Evolutionary conservation across 2,797 vertebrate species (phyloP), one percentile per base, ranked within the genome.

Genomic region (Picus viridis): DNA sequence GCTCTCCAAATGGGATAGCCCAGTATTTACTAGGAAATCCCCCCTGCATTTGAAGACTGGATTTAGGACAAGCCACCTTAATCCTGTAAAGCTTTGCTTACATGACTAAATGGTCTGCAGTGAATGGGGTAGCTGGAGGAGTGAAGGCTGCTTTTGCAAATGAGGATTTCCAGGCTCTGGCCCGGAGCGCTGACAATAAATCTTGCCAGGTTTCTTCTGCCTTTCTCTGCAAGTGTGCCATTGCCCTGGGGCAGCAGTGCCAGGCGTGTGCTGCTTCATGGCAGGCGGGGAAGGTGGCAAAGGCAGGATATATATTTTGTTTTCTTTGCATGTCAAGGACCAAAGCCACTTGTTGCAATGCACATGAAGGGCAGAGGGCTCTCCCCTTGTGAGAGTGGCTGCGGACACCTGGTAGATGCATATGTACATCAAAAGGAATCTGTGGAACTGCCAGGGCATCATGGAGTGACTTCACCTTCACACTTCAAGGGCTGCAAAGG

Each of bases 41-140:
- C 58, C 39, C 4, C 43, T 70, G 58, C 30, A 7, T 85, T 91
- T 92, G 91, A 95, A 77, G 91, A 71, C 43, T 85, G 86, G 72
- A 90, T 92, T 94, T 95, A 93, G 90, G 62, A 86, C 77, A 86
- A 95, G 81, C 75, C 72, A 67, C 65, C 43, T 34, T 93, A 93
- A 95, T 92, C 86, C 84, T 62, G 47, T 65, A 80, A 90, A 92
- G 88, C 83, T 90, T 85, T 85, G 78, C 65, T 89, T 80, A 75
- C 67, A 71, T 8, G 76, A 86, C 73, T 75, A 89, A 87, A 86
- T 16, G 88, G 58, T 9, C 85, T 41, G 58, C 54, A 86, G 51
- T 41, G 72, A 91, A 78, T 6, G 57, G 83, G 16, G 43, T 86
- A 49, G 68, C 39, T 76, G 71, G 64, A 87, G 51, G 67, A 89